Evolutionary conservation across 2,888 invertebrate species (phyloP).

Genomic region (Dorcus hopei): DNA sequence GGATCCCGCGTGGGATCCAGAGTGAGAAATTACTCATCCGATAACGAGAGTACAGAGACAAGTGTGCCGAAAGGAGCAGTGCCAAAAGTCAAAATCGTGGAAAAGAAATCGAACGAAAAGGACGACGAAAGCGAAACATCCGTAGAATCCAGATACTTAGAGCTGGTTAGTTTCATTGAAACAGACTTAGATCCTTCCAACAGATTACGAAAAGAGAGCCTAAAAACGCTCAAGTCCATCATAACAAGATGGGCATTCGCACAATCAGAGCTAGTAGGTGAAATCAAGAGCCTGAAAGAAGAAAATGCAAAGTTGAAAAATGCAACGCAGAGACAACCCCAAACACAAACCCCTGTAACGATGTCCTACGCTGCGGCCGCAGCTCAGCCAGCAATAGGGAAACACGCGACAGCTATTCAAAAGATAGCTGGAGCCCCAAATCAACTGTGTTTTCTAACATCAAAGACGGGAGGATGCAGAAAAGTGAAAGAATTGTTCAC

Average conservation of each 20-base stretch:
- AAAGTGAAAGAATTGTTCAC: neutral
- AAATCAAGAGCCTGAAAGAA: neutral
- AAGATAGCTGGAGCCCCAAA: neutral
- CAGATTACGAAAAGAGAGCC: neutral
- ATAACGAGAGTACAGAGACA: neutral
- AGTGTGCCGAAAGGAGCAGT: neutral
- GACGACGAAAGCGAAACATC: neutral
- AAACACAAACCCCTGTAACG: no score
- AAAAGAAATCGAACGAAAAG: no score
- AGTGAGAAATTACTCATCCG: neutral
- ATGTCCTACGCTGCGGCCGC: neutral
- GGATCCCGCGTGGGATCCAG: neutral
- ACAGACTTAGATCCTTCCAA: neutral
- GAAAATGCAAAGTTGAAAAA: neutral
- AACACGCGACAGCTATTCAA: neutral
- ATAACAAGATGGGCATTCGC: conserved; percentile 1
- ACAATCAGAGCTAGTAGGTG: neutral
- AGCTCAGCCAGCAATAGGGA: neutral
- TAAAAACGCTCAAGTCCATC: neutral
- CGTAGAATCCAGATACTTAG: neutral
- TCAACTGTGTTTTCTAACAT: neutral
- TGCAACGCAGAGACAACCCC: no score
- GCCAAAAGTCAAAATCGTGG: neutral
- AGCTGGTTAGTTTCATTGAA: neutral
- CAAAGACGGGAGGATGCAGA: neutral